These are phyloP conservation scores for Watsonalla cultraria DNA, from an alignment of 2,888 invertebrate species.

Conservation along the genomic window DNA sequence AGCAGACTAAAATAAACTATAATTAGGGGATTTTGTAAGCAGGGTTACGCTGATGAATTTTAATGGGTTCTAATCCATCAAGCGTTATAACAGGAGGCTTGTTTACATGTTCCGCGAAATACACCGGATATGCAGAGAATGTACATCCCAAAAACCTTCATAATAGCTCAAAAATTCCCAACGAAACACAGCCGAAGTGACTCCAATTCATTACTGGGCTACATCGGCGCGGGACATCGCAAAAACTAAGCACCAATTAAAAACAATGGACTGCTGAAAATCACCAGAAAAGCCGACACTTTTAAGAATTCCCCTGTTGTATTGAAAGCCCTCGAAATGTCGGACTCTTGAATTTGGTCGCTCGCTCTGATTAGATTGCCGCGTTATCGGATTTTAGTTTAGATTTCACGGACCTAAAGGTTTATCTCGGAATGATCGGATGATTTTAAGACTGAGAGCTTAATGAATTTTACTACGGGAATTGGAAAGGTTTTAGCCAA, in stretches of 20 bases:
- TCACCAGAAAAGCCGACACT: constrained; percentile 26
- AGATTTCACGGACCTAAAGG: constrained; percentile 19
- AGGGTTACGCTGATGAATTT: too few species aligned
- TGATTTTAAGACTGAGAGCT: constrained; percentile 6
- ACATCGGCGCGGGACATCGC: constrained; percentile 28
- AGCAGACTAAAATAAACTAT: too few species aligned
- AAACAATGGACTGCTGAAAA: constrained; percentile 51
- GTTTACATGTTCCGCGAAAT: too few species aligned
- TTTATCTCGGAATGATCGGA: constrained; percentile 18
- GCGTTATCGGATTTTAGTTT: constrained; percentile 57
- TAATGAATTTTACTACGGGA: not conserved
- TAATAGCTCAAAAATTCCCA: constrained; percentile 14
- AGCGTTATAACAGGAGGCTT: too few species aligned
- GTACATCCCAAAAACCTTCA: constrained; percentile 4
- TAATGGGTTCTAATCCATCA: too few species aligned
- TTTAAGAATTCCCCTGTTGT: constrained; percentile 31
- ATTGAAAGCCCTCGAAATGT: constrained; percentile 34
- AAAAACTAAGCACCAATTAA: constrained; percentile 60
- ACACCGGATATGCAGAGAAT: too few species aligned
- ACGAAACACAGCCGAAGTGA: not conserved
- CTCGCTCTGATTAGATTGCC: constrained; percentile 60
- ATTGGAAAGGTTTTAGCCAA: not conserved
- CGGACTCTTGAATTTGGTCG: constrained; percentile 48
- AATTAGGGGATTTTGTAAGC: too few species aligned
- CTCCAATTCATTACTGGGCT: constrained; percentile 37